Base-by-base conservation (phyloP, 2,888 invertebrate genomes). In the Cerastis rubricosa region DNA sequence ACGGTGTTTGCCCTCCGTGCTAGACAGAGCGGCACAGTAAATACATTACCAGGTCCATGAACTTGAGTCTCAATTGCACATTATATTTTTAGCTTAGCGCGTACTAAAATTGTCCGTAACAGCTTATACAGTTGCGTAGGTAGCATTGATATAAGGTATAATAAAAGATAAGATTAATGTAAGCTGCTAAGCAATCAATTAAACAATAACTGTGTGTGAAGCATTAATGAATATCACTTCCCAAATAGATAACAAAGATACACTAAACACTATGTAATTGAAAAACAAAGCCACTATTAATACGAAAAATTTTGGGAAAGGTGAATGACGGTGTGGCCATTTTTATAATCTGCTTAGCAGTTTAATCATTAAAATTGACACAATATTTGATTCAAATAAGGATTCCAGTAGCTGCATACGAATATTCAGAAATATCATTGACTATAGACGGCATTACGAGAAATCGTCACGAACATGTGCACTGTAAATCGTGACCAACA, bases 21-120 rank as follows among this genome's bases (percentile, higher is more conserved):
- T 92, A 93, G 93, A 93, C 93, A 83, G 88, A 90, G 89, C 90
- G 91, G 90, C 91, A 90, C 91, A 88, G 64, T 84, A 84, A 86
- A 84, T 81, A 86, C 85, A 89, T 86, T 93, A 92, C 87, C 89
- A 93, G 94, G 94, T 95, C 93, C 92, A 88, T 94, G 95, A 95
- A 95, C 95, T 95, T 95, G 93, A 89, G 88, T 89, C 90, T 90
- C 88, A 79, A 87, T 79, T 76, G 91, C 85, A 83, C 76, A 81
- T 89, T 85, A 87, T 93, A 94, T 93, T 91, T 92, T 92, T 92
- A 94, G 90, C 90, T 80, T 80, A 80, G 79, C 84, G 84, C 87
- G 81, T 81, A 83, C 83, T 78, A 71, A 87, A 76, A 72, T 66
- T 78, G 73, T 71, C 77, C 49, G 74, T 71, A 67, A 81, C 61